Evolutionary conservation across 2,113 vertebrate genomes (phyloP).

Genomic region (Loxodonta africana): DNA sequence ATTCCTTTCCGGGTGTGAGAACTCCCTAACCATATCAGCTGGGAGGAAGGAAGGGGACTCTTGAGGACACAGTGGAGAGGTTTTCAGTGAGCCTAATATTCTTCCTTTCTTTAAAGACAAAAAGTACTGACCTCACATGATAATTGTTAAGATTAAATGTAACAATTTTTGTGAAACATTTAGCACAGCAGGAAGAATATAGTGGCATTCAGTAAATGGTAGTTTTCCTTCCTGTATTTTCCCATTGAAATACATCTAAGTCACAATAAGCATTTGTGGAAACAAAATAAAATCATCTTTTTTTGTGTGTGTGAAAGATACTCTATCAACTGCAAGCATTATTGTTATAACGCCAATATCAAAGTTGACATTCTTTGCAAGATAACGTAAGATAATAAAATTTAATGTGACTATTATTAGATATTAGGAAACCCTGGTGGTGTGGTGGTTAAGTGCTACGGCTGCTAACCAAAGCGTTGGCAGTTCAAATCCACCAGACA

Average conservation of each 20-base stretch:
- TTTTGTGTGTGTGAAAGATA: background rate
- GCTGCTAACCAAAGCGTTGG: no score
- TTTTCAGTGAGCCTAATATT: background rate
- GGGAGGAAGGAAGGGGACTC: no score
- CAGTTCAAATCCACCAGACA: no score
- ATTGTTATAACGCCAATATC: background rate
- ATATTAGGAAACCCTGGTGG: no score
- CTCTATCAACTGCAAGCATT: background rate
- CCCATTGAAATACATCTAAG: background rate
- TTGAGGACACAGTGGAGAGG: background rate
- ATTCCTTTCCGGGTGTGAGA: background rate
- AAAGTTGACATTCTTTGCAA: conserved; percentile 51
- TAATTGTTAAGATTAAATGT: background rate
- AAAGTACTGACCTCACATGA: background rate
- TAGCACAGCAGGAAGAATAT: background rate
- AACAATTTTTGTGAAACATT: background rate
- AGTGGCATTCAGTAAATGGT: background rate
- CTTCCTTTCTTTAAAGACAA: background rate
- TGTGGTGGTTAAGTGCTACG: no score
- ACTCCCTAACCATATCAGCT: fast-evolving
- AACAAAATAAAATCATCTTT: background rate
- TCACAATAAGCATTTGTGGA: background rate
- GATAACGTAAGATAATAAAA: conserved; percentile 64
- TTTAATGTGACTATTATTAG: background rate
- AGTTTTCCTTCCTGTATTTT: background rate